These are phyloP conservation scores for Apis mellifera DNA, from an alignment of 1,140 invertebrate species.

Conservation along the genomic window DNA sequence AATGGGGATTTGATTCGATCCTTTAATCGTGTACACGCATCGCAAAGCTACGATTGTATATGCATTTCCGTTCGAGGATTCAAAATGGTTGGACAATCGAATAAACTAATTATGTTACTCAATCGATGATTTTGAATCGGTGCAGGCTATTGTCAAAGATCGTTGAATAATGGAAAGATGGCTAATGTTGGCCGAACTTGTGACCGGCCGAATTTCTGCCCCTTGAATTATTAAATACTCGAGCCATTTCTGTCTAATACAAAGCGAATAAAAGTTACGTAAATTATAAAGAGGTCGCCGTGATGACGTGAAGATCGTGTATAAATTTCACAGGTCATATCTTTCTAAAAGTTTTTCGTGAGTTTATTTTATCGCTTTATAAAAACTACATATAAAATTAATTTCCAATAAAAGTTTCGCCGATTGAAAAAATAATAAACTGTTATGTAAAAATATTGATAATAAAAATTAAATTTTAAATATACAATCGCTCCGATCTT, in stretches of 20 bases:
- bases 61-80: not conserved
- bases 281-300: not conserved
- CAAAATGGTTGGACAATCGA: not conserved
- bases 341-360: not conserved
- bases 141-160: not conserved
- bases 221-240: not conserved
- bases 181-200: not conserved
- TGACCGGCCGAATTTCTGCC: too few relatives aligned
- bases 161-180: constrained; percentile 13
- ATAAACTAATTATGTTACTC: not conserved
- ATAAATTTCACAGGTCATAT: not conserved
- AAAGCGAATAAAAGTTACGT: not conserved
- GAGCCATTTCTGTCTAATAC: not conserved
- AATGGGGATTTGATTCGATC: not conserved
- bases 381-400: not conserved
- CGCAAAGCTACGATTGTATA: not conserved
- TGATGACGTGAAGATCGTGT: not conserved
- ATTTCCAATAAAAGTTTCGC: not conserved
- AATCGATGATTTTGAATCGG: constrained; percentile 1
- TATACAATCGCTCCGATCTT: not conserved
- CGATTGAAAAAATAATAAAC: too few relatives aligned
- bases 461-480: not conserved
- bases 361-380: not conserved
- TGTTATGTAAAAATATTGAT: not conserved
- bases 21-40: not conserved